A percentile compares a stretch with the other conserved stretches of the same genome.
phyloP scores from a whole-genome alignment of 2,113 vertebrate species.

The Trogon surrucura region DNA sequence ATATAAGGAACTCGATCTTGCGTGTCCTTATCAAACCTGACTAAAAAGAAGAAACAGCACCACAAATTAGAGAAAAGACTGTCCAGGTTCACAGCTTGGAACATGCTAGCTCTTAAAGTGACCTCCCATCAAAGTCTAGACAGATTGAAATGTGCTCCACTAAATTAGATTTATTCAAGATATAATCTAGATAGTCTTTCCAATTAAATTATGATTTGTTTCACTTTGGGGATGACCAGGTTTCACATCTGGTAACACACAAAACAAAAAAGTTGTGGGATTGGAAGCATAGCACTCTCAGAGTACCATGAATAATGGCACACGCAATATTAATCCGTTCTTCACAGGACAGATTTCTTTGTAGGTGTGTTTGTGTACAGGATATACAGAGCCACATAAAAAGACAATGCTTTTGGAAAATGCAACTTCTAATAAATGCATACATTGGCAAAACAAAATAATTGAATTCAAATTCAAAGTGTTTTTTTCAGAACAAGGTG shows the following conservation, averaged over 20 bases:
- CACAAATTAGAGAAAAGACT: not conserved
- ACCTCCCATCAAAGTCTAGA: not conserved
- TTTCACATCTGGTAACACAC: not conserved
- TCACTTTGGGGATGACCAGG: not conserved
- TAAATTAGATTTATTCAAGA: not conserved
- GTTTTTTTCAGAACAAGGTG: not conserved
- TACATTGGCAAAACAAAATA: not conserved
- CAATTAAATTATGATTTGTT: not conserved
- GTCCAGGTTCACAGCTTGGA: not conserved
- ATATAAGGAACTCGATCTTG: slow-evolving; percentile 90
- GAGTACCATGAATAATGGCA: not conserved
- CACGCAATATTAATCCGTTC: not conserved
- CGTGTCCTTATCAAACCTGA: slow-evolving; percentile 91
- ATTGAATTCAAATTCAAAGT: not conserved
- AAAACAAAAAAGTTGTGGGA: not conserved
- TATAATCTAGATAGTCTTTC: not conserved
- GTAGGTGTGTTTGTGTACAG: not conserved
- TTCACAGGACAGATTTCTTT: not conserved
- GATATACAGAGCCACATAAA: not conserved
- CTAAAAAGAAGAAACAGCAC: slow-evolving; percentile 71
- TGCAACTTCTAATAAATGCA: not conserved
- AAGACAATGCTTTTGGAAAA: not conserved
- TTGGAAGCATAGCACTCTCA: not conserved
- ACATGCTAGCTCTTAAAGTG: not conserved
- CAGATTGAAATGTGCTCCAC: not conserved